A percentile compares a stretch with the other conserved stretches of the same genome.
Conservation (phyloP, 2,888 invertebrate genomes). For the Pelosia muscerda region DNA sequence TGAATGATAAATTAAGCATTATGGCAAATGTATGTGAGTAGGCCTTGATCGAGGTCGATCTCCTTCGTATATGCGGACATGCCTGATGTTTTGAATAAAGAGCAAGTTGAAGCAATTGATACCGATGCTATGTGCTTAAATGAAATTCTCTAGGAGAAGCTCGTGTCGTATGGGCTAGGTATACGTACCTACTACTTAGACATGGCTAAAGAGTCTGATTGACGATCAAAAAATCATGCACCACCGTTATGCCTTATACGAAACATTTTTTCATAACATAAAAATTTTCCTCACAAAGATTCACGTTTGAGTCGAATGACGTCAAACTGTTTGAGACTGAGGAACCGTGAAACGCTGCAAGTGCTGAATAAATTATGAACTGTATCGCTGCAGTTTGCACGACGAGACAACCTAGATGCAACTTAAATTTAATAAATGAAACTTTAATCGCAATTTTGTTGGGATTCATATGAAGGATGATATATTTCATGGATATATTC, state of each 20-base stretch:
- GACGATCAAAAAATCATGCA: too few species aligned
- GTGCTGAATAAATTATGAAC: slow-evolving; percentile 36
- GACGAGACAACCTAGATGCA: slow-evolving; percentile 28
- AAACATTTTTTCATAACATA: background rate
- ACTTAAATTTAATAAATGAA: slow-evolving; percentile 32
- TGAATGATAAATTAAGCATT: background rate
- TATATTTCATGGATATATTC: background rate
- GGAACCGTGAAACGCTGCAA: slow-evolving; percentile 24
- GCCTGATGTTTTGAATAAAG: background rate
- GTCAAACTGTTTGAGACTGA: slow-evolving; percentile 29
- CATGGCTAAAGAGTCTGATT: background rate
- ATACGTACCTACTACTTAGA: background rate
- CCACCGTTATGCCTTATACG: too few species aligned
- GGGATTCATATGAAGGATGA: too few species aligned
- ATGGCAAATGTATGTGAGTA: background rate
- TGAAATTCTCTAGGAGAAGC: background rate
- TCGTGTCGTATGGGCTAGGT: background rate
- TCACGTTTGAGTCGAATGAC: slow-evolving; percentile 31
- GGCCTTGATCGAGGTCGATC: background rate
- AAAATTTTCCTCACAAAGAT: background rate
- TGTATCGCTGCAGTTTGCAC: slow-evolving; percentile 22
- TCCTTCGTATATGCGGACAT: background rate
- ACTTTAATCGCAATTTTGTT: background rate
- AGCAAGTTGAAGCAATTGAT: background rate
- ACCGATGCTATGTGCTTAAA: background rate